Conservation (phyloP, 2,888 invertebrate genomes). For the Drymonia ruficornis region DNA sequence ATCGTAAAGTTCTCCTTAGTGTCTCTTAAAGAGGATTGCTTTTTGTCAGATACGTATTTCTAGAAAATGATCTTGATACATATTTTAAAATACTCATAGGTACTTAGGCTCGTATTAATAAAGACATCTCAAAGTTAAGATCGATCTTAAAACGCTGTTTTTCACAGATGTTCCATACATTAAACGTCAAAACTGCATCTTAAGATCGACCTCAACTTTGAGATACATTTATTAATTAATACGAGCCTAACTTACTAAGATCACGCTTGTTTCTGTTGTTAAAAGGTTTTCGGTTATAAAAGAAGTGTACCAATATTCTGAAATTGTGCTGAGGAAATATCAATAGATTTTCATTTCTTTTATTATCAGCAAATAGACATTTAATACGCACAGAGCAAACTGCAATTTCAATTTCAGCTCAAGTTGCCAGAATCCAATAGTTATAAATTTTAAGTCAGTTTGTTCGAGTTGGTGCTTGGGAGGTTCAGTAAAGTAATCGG, state of each 20-base stretch:
- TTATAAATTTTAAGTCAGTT: slow-evolving; percentile 35
- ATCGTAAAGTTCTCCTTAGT: slow-evolving; percentile 6
- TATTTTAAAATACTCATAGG: too few relatives aligned
- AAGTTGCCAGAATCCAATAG: slow-evolving; percentile 18
- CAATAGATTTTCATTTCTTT: background rate
- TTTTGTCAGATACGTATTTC: background rate
- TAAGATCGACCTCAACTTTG: too few relatives aligned
- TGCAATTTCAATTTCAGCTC: slow-evolving; percentile 13
- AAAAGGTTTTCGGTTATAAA: too few relatives aligned
- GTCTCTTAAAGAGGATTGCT: slow-evolving; percentile 7
- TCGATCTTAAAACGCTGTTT: too few relatives aligned
- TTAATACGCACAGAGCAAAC: slow-evolving; percentile 8
- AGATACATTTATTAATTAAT: too few relatives aligned
- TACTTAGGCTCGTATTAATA: too few relatives aligned
- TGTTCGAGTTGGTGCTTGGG: slow-evolving; percentile 27
- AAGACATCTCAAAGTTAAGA: too few relatives aligned
- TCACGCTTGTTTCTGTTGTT: too few relatives aligned
- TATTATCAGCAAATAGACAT: background rate
- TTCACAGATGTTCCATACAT: too few relatives aligned
- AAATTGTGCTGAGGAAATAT: background rate
- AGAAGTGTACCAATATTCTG: too few relatives aligned
- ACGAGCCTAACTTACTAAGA: too few relatives aligned
- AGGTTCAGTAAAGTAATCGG: slow-evolving; percentile 24
- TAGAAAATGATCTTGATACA: background rate
- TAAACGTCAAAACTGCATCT: too few relatives aligned